Conservation (phyloP, 2,113 vertebrate genomes). For the Falcunculus frontatus region DNA sequence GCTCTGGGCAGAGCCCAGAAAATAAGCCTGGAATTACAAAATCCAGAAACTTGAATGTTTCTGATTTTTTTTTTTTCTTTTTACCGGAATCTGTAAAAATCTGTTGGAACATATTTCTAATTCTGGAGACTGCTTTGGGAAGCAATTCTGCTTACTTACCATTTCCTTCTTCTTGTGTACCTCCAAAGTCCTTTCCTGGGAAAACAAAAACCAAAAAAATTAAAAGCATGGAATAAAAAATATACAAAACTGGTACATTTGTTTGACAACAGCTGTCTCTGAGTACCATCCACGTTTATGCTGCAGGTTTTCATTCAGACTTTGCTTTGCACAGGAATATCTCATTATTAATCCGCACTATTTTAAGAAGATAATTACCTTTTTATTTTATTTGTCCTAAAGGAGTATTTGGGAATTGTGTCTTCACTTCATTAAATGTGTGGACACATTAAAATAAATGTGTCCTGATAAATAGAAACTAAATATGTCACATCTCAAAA, state of each 20-base stretch:
- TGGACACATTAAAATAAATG: neutral
- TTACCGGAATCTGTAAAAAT: neutral
- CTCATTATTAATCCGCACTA: neutral
- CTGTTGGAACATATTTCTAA: neutral
- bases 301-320: neutral
- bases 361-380: neutral
- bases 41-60: neutral
- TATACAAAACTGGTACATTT: accelerated
- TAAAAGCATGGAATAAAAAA: neutral
- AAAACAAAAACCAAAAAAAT: neutral
- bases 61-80: neutral
- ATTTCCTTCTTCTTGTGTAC: neutral
- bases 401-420: neutral
- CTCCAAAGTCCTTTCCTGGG: neutral
- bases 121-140: neutral
- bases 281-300: neutral
- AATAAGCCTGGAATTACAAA: neutral
- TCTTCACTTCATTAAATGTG: neutral
- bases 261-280: neutral
- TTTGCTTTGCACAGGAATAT: neutral
- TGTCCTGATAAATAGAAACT: neutral
- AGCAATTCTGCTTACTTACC: neutral
- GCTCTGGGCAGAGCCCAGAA: neutral
- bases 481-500: neutral
- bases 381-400: neutral